A percentile compares a stretch with the other conserved stretches of the same genome.
phyloP scores from a whole-genome alignment of 2,113 vertebrate genomes.

The Boulengeromyrus knoepffleri region DNA sequence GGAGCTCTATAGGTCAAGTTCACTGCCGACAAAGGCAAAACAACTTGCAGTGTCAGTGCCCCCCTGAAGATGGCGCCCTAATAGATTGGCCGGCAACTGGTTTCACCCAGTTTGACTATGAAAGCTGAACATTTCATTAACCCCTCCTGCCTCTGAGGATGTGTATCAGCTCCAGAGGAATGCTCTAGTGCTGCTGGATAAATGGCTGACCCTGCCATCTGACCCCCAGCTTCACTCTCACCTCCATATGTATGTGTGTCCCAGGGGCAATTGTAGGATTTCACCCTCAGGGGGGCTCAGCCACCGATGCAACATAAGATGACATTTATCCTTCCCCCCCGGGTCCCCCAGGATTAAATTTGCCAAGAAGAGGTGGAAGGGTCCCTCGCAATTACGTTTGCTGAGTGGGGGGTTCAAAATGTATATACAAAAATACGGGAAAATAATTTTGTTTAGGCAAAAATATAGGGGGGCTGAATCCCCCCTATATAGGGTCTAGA shows the following conservation, averaged over 20 bases:
- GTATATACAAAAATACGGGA: not conserved
- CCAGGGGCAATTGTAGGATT: not conserved
- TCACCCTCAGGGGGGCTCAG: not conserved
- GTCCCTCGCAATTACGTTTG: not conserved
- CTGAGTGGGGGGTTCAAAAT: not conserved
- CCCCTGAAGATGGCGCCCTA: not conserved
- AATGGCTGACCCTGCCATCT: not conserved
- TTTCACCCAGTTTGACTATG: not conserved
- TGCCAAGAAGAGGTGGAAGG: not conserved
- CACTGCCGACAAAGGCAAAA: not conserved
- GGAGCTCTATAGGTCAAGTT: not conserved
- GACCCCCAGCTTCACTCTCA: not conserved
- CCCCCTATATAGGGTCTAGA: not conserved
- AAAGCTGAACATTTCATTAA: not conserved
- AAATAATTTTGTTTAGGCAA: not conserved
- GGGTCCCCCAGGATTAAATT: not conserved
- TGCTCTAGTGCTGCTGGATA: not conserved
- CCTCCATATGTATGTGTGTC: not conserved
- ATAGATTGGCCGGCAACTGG: not conserved
- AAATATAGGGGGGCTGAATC: not conserved
- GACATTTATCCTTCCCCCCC: not conserved
- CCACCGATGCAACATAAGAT: not conserved
- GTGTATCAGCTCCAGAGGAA: not conserved
- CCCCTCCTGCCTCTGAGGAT: not conserved
- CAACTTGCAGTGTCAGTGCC: no score